These are phyloP conservation scores for Prostheceraeus crozeri DNA, from an alignment of 2,888 invertebrate genomes.

Conservation along the genomic window DNA sequence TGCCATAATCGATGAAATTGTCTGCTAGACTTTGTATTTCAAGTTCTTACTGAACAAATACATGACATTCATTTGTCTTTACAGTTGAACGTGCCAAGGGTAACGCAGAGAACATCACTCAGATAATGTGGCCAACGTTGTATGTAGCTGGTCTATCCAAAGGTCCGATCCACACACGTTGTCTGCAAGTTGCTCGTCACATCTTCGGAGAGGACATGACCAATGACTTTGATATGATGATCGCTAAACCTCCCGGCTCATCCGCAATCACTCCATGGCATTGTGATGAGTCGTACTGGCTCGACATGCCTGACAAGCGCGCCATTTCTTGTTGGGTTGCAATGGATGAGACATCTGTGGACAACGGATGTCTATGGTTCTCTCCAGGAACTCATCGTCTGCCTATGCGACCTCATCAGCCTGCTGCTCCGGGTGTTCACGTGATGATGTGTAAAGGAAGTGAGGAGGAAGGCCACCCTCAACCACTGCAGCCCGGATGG, in stretches of 20 bases:
- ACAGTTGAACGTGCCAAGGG: constrained; percentile 7
- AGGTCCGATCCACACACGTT: constrained; percentile 39
- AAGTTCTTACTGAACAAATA: too few species aligned
- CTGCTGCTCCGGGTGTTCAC: constrained; percentile 38
- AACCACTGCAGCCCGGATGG: constrained; percentile 39
- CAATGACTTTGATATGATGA: constrained; percentile 42
- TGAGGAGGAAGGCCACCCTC: constrained; percentile 40
- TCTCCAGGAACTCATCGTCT: constrained; percentile 34
- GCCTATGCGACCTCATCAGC: constrained; percentile 37
- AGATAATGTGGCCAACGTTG: constrained; percentile 42
- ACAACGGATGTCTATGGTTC: constrained; percentile 40
- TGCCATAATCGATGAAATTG: too few species aligned
- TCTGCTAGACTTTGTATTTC: too few species aligned
- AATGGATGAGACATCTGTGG: constrained; percentile 34
- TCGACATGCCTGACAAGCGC: constrained; percentile 42
- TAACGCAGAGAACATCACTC: constrained; percentile 41
- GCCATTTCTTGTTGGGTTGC: constrained; percentile 42
- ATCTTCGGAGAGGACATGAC: constrained; percentile 41
- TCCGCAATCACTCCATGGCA: constrained; percentile 41
- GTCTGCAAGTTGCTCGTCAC: constrained; percentile 34
- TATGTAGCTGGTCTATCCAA: constrained; percentile 34
- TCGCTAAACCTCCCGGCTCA: constrained; percentile 41
- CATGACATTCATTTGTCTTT: too few species aligned
- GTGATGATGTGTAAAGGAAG: constrained; percentile 39
- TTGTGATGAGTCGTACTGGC: constrained; percentile 42